phyloP scores from a whole-genome alignment of 2,113 vertebrate genomes.

The Pelusios castaneus region DNA sequence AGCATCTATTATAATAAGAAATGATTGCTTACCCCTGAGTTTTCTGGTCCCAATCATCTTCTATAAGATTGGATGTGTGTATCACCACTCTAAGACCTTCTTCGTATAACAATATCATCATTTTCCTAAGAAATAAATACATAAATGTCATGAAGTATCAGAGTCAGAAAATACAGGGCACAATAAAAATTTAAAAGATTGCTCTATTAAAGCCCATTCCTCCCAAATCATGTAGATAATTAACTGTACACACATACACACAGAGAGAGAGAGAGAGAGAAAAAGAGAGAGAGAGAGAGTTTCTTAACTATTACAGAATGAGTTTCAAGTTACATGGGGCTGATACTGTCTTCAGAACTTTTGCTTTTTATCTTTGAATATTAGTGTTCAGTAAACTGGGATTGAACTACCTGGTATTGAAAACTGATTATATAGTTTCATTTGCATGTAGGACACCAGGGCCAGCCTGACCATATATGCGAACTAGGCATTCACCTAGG shows the following conservation, averaged over 20 bases:
- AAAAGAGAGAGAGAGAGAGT: too few species aligned
- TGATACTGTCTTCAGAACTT: background rate
- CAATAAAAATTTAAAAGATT: background rate
- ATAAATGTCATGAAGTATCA: background rate
- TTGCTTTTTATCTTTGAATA: background rate
- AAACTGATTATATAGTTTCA: background rate
- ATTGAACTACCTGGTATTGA: background rate
- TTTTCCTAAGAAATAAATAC: constrained; percentile 83
- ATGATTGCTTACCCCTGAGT: constrained; percentile 89
- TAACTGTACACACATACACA: background rate
- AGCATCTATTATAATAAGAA: fast-evolving
- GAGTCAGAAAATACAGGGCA: background rate
- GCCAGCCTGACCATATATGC: too few species aligned
- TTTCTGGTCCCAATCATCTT: constrained; percentile 97
- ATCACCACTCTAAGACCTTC: constrained; percentile 96
- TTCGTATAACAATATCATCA: constrained; percentile 95
- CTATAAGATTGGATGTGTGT: constrained; percentile 95
- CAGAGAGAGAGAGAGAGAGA: too few species aligned
- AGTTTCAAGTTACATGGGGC: background rate
- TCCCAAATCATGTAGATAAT: background rate
- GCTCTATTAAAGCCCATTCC: background rate
- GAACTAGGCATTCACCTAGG: too few species aligned
- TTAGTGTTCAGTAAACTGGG: background rate
- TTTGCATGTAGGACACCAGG: background rate
- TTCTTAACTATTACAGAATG: background rate